Evolutionary conservation across 1,140 invertebrate genomes (phyloP).

Genomic region (Choristoneura fumiferana): DNA sequence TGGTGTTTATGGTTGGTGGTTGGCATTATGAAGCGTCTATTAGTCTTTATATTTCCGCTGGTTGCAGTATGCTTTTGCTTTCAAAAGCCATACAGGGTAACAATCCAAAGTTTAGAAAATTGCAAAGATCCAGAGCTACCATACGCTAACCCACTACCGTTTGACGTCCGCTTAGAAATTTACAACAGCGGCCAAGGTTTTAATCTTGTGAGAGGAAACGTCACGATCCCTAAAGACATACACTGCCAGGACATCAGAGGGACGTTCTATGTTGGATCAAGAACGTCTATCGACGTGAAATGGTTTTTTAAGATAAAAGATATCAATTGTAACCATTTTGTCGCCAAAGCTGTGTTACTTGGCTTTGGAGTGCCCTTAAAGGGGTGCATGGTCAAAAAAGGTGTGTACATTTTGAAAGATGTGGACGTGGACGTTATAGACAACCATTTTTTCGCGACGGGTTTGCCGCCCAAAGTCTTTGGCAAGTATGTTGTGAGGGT

Average conservation of each 20-base stretch:
- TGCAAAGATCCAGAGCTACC: background rate
- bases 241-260: background rate
- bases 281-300: background rate
- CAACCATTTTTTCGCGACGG: no score
- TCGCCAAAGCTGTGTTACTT: background rate
- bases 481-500: no score
- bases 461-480: no score
- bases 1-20: no score
- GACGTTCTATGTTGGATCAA: background rate
- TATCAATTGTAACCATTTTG: background rate
- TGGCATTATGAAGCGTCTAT: no score
- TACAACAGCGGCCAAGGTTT: background rate
- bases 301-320: background rate
- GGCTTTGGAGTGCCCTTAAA: background rate
- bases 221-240: background rate
- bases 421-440: background rate
- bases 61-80: no score
- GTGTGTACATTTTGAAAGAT: background rate
- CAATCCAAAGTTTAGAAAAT: background rate
- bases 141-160: background rate
- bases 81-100: no score
- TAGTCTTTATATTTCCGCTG: no score
- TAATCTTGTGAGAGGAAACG: background rate
- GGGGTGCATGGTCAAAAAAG: background rate
- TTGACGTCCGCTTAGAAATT: background rate